Conservation (phyloP, 1,140 invertebrate species). For the Hyles vespertilio region DNA sequence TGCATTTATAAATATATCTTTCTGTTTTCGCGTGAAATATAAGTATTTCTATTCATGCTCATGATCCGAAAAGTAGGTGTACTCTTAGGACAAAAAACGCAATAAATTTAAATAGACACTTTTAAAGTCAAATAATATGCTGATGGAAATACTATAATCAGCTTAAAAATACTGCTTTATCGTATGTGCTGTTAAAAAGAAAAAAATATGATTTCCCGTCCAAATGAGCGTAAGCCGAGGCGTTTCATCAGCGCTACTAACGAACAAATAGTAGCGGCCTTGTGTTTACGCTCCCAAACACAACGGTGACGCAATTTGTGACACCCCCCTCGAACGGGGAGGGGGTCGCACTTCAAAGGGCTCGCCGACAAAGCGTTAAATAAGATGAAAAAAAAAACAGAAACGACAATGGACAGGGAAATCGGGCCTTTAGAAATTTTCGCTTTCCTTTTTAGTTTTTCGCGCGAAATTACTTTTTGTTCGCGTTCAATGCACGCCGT, state of each 20-base stretch:
- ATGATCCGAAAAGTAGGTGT: too few species aligned
- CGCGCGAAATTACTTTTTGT: slow-evolving; percentile 35
- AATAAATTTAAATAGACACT: too few species aligned
- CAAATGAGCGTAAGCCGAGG: too few species aligned
- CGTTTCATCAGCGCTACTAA: slow-evolving; percentile 12
- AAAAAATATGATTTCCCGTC: too few species aligned
- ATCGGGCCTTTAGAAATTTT: slow-evolving; percentile 61
- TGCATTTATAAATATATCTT: too few species aligned
- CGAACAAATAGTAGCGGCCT: slow-evolving; percentile 41
- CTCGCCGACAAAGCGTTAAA: slow-evolving; percentile 71
- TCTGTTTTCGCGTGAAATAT: too few species aligned
- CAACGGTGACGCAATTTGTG: slow-evolving; percentile 67
- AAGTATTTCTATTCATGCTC: too few species aligned
- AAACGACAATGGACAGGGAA: slow-evolving; percentile 69
- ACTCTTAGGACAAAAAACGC: too few species aligned
- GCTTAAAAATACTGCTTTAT: too few species aligned
- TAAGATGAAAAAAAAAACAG: slow-evolving; percentile 66
- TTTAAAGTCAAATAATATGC: too few species aligned
- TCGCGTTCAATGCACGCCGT: slow-evolving; percentile 3
- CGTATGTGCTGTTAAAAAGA: too few species aligned
- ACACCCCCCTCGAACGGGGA: slow-evolving; percentile 42
- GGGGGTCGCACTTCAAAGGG: slow-evolving; percentile 59
- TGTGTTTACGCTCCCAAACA: slow-evolving; percentile 59
- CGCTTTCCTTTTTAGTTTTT: slow-evolving; percentile 43
- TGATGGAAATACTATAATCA: too few species aligned